Base-by-base conservation (phyloP, 1,140 invertebrate genomes). In the Oryzaephilus surinamensis region DNA sequence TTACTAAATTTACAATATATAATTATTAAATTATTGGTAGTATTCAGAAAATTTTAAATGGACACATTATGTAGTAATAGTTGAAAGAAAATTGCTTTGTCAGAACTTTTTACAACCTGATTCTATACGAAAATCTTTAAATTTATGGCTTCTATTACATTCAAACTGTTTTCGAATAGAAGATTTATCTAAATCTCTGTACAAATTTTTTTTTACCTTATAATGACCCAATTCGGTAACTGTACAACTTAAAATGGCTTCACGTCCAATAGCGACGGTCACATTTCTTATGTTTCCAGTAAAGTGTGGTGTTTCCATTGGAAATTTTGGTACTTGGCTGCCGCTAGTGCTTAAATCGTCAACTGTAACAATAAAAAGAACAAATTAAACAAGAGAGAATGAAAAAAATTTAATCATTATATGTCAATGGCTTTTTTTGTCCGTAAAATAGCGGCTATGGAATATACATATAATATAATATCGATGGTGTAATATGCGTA, bases 221-320 rank as follows among this genome's bases (percentile, higher is more conserved):
- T 84, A 87, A 52, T 81, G 79, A 12, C 82, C 84, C 17, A 90
- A 67, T 54, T 85, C 81, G 23, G 73, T 76, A 27, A 90, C 84
- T 2, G 78, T 74, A 52, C 87, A 91, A 12, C 80, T 77, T 8
- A 91, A 65, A n/a, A 85, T 66, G 2, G 84, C 84, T 55, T 90
- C 85, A 47, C 84, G 68, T 1, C 86, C 84, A 16, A 82, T 71
- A 32, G 83, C 77, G 45, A 85, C 85, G 18, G 86, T 90, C 35
- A 87, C 76, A 60, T 91, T 91, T 51, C 76, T 73, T 48, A 90
- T 87, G 10, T 76, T 73, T 41, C 75, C 74, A 38, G 75, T 72
- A 60, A 90, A 91, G 57, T 81, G 79, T 7, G 84, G 84, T 53
- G 55, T 48, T 58, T 58, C 61, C 30, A 38, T 38, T 16, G 16